A percentile compares a stretch with the other conserved stretches of the same genome.
These are phyloP conservation scores for Acyrthosiphon pisum DNA, from an alignment of 1,140 invertebrate genomes.

Conservation along the genomic window DNA sequence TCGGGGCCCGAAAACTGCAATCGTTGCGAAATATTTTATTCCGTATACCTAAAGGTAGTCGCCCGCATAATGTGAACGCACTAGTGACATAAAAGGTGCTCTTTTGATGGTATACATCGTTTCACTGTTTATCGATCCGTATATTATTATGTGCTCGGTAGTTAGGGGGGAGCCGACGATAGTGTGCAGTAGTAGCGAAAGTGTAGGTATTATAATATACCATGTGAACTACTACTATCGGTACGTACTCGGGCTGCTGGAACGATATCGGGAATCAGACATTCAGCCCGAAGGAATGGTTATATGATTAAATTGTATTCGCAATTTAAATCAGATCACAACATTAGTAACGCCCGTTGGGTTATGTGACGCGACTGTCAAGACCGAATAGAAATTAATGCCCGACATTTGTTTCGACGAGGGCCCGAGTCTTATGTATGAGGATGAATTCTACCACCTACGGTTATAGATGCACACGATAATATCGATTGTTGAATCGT, in stretches of 20 bases:
- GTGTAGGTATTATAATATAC: not conserved
- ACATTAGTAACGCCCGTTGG: not conserved
- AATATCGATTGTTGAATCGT: not conserved
- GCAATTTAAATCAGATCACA: not conserved
- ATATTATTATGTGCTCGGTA: not conserved
- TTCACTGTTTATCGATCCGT: not conserved
- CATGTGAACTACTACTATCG: not conserved
- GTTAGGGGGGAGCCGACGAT: too few relatives aligned
- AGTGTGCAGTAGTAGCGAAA: not conserved
- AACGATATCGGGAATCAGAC: not conserved
- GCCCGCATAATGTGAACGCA: not conserved
- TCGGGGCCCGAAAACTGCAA: not conserved
- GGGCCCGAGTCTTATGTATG: not conserved
- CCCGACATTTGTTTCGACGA: not conserved
- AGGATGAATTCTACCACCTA: not conserved
- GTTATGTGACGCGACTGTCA: not conserved
- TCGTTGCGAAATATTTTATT: not conserved
- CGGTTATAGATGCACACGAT: not conserved
- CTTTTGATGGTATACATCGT: not conserved
- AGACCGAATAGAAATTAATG: not conserved
- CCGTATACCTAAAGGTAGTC: not conserved
- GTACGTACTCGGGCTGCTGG: not conserved
- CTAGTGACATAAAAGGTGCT: not conserved
- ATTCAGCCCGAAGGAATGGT: too few relatives aligned
- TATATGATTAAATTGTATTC: not conserved